Evolutionary conservation across 1,140 invertebrate genomes (phyloP).

Genomic region (Homalodisca vitripennis): DNA sequence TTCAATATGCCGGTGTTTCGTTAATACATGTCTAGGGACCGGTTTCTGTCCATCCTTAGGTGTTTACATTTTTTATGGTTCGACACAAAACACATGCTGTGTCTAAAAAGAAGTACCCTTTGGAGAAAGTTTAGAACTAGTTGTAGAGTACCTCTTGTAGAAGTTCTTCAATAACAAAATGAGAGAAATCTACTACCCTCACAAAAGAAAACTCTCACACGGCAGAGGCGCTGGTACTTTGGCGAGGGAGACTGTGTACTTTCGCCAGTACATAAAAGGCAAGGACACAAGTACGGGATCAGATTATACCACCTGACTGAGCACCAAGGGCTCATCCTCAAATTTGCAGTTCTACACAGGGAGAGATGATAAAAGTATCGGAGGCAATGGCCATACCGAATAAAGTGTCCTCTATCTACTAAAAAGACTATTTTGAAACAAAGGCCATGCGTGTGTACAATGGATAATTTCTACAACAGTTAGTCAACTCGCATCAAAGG

Average conservation of each 20-base stretch:
- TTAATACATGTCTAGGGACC: background rate
- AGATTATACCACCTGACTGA: background rate
- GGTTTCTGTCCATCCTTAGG: conserved; percentile 8
- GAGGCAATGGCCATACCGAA: background rate
- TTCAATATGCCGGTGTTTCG: conserved; percentile 25
- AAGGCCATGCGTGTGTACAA: too few species aligned
- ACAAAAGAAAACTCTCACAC: background rate
- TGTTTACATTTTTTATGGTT: background rate
- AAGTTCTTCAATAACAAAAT: conserved; percentile 17
- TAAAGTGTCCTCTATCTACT: background rate
- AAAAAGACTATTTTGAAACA: background rate
- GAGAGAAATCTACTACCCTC: conserved; percentile 8
- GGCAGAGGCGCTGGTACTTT: conserved; percentile 7
- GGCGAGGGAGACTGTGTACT: background rate
- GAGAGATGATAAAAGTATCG: background rate
- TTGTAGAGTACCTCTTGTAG: too few species aligned
- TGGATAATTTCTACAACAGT: conserved; percentile 25
- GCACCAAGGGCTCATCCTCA: background rate
- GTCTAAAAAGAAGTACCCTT: background rate
- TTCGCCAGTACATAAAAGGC: too few species aligned
- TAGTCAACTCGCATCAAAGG: background rate
- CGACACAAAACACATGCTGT: too few species aligned
- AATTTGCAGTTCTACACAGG: conserved; percentile 11
- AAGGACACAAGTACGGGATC: too few species aligned
- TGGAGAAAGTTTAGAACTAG: background rate